A percentile compares a stretch with the other conserved stretches of the same genome.
Evolutionary conservation across 2,888 invertebrate genomes (phyloP).

Genomic region (Rhamnusium bicolor): DNA sequence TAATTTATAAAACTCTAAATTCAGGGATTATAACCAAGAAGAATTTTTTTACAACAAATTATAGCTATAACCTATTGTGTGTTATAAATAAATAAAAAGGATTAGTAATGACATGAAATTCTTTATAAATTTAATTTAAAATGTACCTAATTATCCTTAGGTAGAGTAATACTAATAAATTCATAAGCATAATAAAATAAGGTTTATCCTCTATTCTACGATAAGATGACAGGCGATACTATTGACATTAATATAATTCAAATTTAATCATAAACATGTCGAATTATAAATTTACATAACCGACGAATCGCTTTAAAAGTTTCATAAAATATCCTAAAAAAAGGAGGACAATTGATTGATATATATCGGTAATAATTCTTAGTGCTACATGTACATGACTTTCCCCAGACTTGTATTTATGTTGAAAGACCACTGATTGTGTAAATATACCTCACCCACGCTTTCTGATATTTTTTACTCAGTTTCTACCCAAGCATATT

Average conservation of each 20-base stretch:
- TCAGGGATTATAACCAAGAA: neutral
- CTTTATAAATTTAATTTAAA: conserved; percentile 16
- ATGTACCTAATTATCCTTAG: conserved; percentile 16
- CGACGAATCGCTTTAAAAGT: conserved; percentile 10
- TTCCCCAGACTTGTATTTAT: conserved; percentile 60
- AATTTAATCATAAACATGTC: conserved; percentile 16
- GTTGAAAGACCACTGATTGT: conserved; percentile 54
- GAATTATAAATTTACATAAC: conserved; percentile 23
- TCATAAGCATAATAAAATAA: conserved; percentile 9
- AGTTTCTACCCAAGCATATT: neutral
- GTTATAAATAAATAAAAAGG: conserved; percentile 3
- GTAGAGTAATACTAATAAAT: neutral
- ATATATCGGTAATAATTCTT: conserved; percentile 56
- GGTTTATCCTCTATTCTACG: conserved; percentile 4
- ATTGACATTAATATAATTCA: conserved; percentile 23
- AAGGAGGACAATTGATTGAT: conserved; percentile 56
- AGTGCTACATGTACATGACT: conserved; percentile 44
- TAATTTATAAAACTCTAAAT: neutral
- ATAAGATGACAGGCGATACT: conserved; percentile 25
- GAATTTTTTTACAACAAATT: neutral
- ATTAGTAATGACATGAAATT: neutral
- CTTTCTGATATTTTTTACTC: neutral
- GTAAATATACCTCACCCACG: neutral
- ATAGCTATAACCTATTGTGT: neutral
- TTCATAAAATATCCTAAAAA: conserved; percentile 34